Evolutionary conservation across 1,140 invertebrate genomes (phyloP).

Genomic region (Drosophila pallidifrons): DNA sequence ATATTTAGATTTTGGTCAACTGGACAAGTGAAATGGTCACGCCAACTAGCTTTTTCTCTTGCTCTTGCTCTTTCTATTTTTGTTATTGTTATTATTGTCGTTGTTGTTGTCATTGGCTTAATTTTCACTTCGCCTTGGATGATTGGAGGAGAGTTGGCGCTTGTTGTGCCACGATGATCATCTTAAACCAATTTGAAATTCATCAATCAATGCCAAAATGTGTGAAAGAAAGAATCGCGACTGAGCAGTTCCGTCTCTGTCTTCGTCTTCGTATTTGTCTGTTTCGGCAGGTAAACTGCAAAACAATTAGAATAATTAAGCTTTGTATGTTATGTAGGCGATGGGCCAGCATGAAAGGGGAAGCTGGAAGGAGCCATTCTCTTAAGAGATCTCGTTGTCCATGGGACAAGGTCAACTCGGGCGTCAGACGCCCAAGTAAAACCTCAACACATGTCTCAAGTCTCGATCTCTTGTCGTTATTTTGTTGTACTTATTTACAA

Average conservation of each 20-base stretch:
- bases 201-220: conserved; percentile 68
- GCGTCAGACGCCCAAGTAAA: conserved; percentile 24
- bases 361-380: not conserved
- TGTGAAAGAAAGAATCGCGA: conserved; percentile 9
- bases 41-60: not conserved
- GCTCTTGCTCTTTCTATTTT: not conserved
- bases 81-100: not conserved
- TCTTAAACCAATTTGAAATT: conserved; percentile 39
- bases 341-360: not conserved
- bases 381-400: conserved; percentile 1
- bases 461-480: conserved; percentile 6
- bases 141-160: conserved; percentile 2
- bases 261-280: too few relatives aligned
- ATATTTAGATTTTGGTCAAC: conserved; percentile 32
- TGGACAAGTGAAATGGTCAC: conserved; percentile 64
- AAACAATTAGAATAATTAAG: conserved; percentile 72
- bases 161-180: conserved; percentile 27
- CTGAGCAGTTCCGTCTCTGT: not conserved
- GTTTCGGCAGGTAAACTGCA: conserved; percentile 31
- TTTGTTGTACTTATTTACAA: conserved; percentile 51
- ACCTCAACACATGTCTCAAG: not conserved
- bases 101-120: not conserved
- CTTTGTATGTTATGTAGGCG: too few relatives aligned
- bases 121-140: conserved; percentile 5
- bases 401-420: conserved; percentile 48